Evolutionary conservation across 1,140 invertebrate genomes (phyloP).

Genomic region (Laodelphax striatellus): DNA sequence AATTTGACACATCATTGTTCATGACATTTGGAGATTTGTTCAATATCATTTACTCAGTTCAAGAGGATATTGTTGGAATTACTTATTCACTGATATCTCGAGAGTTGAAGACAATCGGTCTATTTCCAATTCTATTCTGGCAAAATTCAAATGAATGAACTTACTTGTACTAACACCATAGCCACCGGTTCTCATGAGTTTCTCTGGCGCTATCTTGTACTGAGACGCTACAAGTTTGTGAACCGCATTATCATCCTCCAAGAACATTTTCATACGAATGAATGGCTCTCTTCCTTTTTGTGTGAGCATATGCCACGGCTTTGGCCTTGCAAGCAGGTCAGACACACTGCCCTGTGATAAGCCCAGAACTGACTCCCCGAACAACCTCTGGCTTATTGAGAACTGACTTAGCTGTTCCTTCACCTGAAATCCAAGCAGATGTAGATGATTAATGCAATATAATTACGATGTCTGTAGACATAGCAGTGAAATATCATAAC

Average conservation of each 20-base stretch:
- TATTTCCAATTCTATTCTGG: no score
- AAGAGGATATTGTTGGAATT: no score
- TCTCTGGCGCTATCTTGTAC: constrained; percentile 94
- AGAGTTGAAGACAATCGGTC: no score
- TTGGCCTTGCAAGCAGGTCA: constrained; percentile 85
- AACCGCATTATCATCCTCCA: constrained; percentile 93
- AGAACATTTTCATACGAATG: constrained; percentile 96
- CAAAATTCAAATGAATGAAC: neutral
- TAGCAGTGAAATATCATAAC: no score
- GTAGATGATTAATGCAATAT: no score
- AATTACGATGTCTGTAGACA: no score
- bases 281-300: constrained; percentile 89
- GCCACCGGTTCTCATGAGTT: constrained; percentile 86
- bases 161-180: constrained; percentile 71
- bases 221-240: constrained; percentile 93
- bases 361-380: constrained; percentile 94
- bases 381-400: constrained; percentile 95
- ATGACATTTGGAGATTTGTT: no score
- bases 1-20: no score
- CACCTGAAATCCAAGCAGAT: constrained; percentile 39
- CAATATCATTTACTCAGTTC: no score
- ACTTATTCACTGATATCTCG: no score
- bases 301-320: constrained; percentile 95
- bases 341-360: constrained; percentile 93
- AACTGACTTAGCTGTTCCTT: constrained; percentile 97